A percentile compares a stretch with the other conserved stretches of the same genome.
These are phyloP conservation scores for Onthophagus taurus DNA, from an alignment of 1,140 invertebrate genomes.

Conservation along the genomic window DNA sequence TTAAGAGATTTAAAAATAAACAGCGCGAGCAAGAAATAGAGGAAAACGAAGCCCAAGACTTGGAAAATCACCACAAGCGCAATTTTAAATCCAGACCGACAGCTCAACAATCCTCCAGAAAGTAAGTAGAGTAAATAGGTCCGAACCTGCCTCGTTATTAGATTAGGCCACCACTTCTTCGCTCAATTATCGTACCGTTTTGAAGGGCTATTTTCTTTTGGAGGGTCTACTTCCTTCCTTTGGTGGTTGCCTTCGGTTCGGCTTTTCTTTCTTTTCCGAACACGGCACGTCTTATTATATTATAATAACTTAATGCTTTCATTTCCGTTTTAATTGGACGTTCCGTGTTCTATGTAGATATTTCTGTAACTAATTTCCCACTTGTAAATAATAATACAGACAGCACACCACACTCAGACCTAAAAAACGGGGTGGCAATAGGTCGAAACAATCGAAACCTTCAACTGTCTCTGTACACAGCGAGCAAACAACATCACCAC, in stretches of 20 bases:
- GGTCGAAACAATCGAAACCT: constrained; percentile 25
- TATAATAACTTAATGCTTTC: too few relatives aligned
- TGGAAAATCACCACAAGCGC: constrained; percentile 18
- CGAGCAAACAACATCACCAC: constrained; percentile 40
- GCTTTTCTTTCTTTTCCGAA: too few relatives aligned
- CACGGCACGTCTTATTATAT: too few relatives aligned
- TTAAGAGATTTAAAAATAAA: constrained; percentile 32
- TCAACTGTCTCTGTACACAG: constrained; percentile 34
- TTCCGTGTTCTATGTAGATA: neutral
- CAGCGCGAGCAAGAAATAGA: constrained; percentile 34
- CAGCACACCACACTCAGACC: constrained; percentile 33
- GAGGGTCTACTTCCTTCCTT: too few relatives aligned
- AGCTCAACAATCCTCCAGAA: neutral
- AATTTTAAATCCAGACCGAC: neutral
- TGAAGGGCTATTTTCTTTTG: neutral
- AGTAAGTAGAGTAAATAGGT: constrained; percentile 3
- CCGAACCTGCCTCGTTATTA: neutral
- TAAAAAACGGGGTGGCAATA: constrained; percentile 33
- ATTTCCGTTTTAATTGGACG: neutral
- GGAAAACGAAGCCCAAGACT: constrained; percentile 30
- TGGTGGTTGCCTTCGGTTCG: too few relatives aligned
- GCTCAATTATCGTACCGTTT: neutral
- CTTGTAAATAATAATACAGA: constrained; percentile 39
- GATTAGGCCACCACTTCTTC: neutral
- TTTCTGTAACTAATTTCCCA: constrained; percentile 26